These are phyloP conservation scores for Lochmaea crataegi DNA, from an alignment of 2,888 invertebrate species.

Conservation along the genomic window DNA sequence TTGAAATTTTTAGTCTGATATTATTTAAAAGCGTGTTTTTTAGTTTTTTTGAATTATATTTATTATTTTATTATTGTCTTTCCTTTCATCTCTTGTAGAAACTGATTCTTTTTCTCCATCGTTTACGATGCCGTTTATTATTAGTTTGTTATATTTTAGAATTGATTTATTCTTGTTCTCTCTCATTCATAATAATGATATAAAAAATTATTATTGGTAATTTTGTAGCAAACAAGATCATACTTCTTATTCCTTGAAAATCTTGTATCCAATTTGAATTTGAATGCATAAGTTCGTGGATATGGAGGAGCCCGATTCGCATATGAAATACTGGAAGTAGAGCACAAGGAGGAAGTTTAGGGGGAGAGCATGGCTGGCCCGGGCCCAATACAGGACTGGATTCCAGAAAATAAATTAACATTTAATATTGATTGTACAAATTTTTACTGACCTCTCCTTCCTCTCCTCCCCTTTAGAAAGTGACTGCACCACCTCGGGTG, in stretches of 20 bases:
- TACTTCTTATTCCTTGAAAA: slow-evolving; percentile 23
- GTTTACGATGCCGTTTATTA: too few relatives aligned
- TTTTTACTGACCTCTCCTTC: too few relatives aligned
- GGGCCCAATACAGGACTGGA: slow-evolving; percentile 9
- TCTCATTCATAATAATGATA: background rate
- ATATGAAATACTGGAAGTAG: slow-evolving; percentile 32
- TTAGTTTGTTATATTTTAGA: too few relatives aligned
- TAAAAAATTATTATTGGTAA: slow-evolving; percentile 12
- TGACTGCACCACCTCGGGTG: too few relatives aligned
- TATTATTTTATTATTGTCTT: too few relatives aligned
- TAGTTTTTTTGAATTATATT: too few relatives aligned
- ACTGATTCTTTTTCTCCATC: too few relatives aligned
- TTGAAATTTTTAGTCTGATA: too few relatives aligned
- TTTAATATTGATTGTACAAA: background rate
- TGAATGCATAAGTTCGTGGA: slow-evolving; percentile 33
- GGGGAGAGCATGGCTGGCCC: background rate
- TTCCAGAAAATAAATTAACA: background rate
- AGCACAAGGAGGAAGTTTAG: slow-evolving; percentile 17
- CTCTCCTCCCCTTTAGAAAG: too few relatives aligned
- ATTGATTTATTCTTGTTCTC: too few relatives aligned
- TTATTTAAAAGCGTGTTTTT: too few relatives aligned
- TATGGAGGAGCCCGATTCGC: slow-evolving; percentile 26
- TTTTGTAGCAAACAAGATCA: slow-evolving; percentile 29
- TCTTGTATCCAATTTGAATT: slow-evolving; percentile 32
- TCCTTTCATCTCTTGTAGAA: too few relatives aligned